Conservation (phyloP, 2,888 invertebrate genomes). For the Eupeodes latifasciatus region DNA sequence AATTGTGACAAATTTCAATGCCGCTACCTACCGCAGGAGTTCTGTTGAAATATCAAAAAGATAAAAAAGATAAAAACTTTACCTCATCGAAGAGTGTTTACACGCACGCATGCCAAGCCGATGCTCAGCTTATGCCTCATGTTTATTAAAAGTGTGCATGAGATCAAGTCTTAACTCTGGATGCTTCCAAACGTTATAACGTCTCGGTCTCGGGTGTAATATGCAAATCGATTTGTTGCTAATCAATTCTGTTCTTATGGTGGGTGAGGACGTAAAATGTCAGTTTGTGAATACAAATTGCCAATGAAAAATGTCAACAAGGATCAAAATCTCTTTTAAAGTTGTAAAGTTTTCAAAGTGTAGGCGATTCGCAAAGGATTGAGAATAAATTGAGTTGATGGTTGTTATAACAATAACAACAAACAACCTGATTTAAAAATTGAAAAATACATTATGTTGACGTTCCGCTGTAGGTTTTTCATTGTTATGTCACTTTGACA, state of each 20-base stretch:
- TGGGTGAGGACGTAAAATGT: constrained; percentile 52
- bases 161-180: constrained; percentile 27
- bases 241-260: constrained; percentile 62
- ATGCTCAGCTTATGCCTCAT: neutral
- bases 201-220: constrained; percentile 40
- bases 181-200: neutral
- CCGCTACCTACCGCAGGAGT: constrained; percentile 27
- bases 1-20: constrained; percentile 2
- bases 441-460: neutral
- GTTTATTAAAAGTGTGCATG: constrained; percentile 20
- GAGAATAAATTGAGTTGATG: constrained; percentile 41
- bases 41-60: neutral
- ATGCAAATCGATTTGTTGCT: constrained; percentile 71
- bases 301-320: constrained; percentile 65
- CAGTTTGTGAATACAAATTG: constrained; percentile 64
- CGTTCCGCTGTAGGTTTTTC: constrained; percentile 7
- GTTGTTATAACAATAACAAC: neutral
- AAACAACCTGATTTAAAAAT: constrained; percentile 7
- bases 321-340: constrained; percentile 53
- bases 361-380: constrained; percentile 27
- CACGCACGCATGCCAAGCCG: neutral
- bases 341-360: neutral
- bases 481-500: neutral
- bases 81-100: neutral
- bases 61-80: neutral